Percentiles rank a stretch among this genome's conserved stretches.
phyloP scores from a whole-genome alignment of 2,888 invertebrate genomes.

The Bruchidius siliquastri region DNA sequence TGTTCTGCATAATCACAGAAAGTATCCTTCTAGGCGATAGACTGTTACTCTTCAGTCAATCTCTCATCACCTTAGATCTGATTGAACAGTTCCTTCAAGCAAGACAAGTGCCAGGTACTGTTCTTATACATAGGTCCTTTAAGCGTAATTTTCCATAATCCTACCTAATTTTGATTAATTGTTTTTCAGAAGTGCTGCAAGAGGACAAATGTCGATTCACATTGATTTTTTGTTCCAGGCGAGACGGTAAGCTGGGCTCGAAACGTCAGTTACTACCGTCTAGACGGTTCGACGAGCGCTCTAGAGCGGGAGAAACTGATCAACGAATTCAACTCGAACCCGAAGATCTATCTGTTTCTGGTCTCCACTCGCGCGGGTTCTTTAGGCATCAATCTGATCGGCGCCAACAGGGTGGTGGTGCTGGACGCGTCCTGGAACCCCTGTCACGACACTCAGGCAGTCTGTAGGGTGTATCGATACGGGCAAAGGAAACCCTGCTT shows the following conservation, averaged over 20 bases:
- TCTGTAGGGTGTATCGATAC: slow-evolving; percentile 92
- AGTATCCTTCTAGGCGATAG: slow-evolving; percentile 85
- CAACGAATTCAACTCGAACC: slow-evolving; percentile 90
- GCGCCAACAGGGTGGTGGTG: slow-evolving; percentile 95
- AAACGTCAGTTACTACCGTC: slow-evolving; percentile 85
- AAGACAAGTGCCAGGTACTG: slow-evolving; percentile 53
- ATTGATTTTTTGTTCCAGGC: too few species aligned
- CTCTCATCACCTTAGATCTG: slow-evolving; percentile 88
- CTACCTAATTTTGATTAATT: too few species aligned
- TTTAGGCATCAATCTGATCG: slow-evolving; percentile 93
- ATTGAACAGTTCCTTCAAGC: slow-evolving; percentile 89
- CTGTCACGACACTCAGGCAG: slow-evolving; percentile 96
- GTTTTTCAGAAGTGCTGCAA: too few species aligned
- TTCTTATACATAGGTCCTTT: too few species aligned
- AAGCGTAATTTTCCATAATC: too few species aligned
- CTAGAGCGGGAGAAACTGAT: slow-evolving; percentile 93
- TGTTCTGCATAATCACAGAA: slow-evolving; percentile 87
- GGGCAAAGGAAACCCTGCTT: slow-evolving; percentile 93
- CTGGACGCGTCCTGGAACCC: slow-evolving; percentile 99
- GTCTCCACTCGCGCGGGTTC: slow-evolving; percentile 97
- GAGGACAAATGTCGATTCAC: too few species aligned
- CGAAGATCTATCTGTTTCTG: slow-evolving; percentile 82
- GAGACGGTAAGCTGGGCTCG: slow-evolving; percentile 63
- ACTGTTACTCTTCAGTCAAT: slow-evolving; percentile 92
- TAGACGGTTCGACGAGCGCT: slow-evolving; percentile 94